Evolutionary conservation across 2,888 invertebrate species (phyloP).

Genomic region (Ypsolopha sequella): DNA sequence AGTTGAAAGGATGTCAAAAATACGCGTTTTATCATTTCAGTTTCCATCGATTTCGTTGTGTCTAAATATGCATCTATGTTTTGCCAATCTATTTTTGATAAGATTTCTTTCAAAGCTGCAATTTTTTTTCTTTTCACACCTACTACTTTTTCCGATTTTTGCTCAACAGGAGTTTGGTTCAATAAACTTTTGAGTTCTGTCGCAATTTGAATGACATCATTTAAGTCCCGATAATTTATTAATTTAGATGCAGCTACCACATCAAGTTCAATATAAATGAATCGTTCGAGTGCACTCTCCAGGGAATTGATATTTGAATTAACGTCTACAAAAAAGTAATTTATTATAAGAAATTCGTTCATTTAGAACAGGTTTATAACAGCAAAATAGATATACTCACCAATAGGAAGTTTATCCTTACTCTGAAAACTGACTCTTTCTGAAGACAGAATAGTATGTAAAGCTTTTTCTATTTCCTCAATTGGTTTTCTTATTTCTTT

Average conservation of each 20-base stretch:
- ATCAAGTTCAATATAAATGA: constrained; percentile 24
- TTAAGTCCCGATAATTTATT: constrained; percentile 19
- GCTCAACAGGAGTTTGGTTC: constrained; percentile 11
- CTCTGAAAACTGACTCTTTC: constrained; percentile 16
- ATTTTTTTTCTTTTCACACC: constrained; percentile 20
- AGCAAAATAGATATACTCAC: constrained; percentile 21
- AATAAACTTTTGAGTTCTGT: constrained; percentile 20
- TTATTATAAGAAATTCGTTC: neutral
- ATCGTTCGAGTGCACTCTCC: constrained; percentile 28
- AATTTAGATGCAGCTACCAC: constrained; percentile 14
- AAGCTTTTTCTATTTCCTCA: constrained; percentile 33
- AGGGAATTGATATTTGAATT: constrained; percentile 36
- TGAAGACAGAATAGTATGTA: constrained; percentile 25
- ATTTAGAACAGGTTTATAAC: neutral
- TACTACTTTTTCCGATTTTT: constrained; percentile 9
- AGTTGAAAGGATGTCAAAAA: constrained; percentile 29
- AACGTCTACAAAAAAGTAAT: constrained; percentile 32
- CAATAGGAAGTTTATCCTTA: constrained; percentile 23
- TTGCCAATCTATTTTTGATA: constrained; percentile 32
- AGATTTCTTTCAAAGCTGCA: constrained; percentile 15
- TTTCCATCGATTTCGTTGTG: constrained; percentile 19
- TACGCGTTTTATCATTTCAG: constrained; percentile 21
- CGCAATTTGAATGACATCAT: constrained; percentile 22
- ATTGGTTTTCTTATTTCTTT: constrained; percentile 33
- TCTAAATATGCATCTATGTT: constrained; percentile 22